These are phyloP conservation scores for Clarias macrocephalus DNA, from an alignment of 2,113 vertebrate genomes.

Conservation along the genomic window DNA sequence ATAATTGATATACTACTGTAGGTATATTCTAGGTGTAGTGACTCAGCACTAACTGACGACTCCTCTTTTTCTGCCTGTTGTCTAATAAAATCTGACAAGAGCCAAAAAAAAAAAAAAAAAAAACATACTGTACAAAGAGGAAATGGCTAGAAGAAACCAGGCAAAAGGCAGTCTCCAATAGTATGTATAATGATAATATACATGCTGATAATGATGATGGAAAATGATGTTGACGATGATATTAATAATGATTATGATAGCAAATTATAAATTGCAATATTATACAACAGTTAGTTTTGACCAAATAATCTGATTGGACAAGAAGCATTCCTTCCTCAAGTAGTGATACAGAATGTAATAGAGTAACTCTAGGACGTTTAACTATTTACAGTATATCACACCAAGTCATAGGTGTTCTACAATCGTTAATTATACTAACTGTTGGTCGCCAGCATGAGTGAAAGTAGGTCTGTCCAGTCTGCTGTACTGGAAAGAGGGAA, in stretches of 20 bases:
- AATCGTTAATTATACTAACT: too few relatives aligned
- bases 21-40: conserved; percentile 31
- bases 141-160: background rate
- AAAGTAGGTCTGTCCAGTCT: too few relatives aligned
- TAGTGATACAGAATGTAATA: too few relatives aligned
- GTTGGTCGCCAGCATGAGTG: too few relatives aligned
- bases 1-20: conserved; percentile 51
- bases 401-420: too few relatives aligned
- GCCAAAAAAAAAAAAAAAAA: too few relatives aligned
- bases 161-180: background rate
- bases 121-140: background rate
- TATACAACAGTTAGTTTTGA: background rate
- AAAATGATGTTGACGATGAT: background rate
- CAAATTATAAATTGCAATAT: background rate
- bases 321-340: too few relatives aligned
- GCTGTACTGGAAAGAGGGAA: too few relatives aligned
- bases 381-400: too few relatives aligned
- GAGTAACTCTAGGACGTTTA: too few relatives aligned
- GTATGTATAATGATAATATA: background rate
- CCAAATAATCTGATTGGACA: too few relatives aligned
- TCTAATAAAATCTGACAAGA: conserved; percentile 60
- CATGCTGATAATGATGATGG: background rate
- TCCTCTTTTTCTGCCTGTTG: conserved; percentile 54
- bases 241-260: background rate
- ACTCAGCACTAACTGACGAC: conserved; percentile 72